Evolutionary conservation across 64 coral and sea anemone species (phyloP), one percentile per base, ranked within the genome.

Genomic region (Montipora sp.): DNA sequence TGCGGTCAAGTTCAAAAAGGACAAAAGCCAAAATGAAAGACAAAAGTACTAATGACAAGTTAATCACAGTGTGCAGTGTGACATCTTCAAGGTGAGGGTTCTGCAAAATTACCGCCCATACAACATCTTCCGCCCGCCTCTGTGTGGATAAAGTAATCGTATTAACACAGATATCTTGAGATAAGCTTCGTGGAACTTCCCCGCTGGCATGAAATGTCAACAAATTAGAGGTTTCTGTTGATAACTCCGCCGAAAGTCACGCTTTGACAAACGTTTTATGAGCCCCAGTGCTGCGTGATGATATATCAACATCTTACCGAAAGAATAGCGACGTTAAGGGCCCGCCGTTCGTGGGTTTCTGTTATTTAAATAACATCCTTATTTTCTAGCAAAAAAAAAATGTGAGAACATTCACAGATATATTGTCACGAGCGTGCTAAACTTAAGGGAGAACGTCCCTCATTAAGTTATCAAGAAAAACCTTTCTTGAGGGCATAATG

Each of bases 141-240:
- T 19, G 14, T 63, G 66, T 48, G 66, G 0, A 13, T 49, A 68
- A 85, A 85, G 63, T 71, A 72, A 85, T 85, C 18, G 82, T 19
- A 71, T 70, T 71, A 85, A 19, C 18, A 59, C 15, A 85, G 82
- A 85, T 85, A 85, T 71, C 53, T 57, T 6, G 61, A 85, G 45
- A 72, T 71, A 18, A 85, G 46, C 71, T 9, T 63, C 58, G 18
- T 71, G 47, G 45, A 71, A 70, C 18, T 72, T 59, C 63, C 82
- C 82, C 63, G 19, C 82, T 63, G 16, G 82, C 47, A 8, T 85
- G 18, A 19, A 85, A 71, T 50, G 82, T 85, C 82, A 85, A 85
- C 82, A 85, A 85, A 85, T 85, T 85, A 85, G 65, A 50, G 65
- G 9, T n/a, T 72, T 51, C 7, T 21, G 68, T 72, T 51, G 82